Conservation (phyloP, 2,888 invertebrate species). For the Agonopterix heracliana region DNA sequence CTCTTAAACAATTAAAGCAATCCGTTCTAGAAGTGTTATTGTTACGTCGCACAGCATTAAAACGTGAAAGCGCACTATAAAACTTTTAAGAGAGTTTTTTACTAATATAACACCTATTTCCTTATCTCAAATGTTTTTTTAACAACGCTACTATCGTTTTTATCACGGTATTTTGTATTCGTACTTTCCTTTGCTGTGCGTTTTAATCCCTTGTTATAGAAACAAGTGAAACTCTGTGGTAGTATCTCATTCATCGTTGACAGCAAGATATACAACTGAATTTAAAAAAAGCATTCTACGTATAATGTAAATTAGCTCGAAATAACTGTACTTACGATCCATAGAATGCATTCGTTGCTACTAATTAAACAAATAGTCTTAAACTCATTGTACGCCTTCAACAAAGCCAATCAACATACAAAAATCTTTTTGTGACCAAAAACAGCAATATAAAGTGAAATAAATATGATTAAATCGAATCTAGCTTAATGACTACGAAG, state of each 20-base stretch:
- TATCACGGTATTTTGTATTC: constrained; percentile 1
- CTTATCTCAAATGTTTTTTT: constrained; percentile 5
- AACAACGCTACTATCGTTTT: no score
- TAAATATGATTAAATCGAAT: constrained; percentile 57
- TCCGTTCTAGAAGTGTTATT: constrained; percentile 22
- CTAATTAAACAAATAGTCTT: constrained; percentile 2
- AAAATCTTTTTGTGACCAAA: constrained; percentile 48
- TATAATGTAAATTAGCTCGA: constrained; percentile 2
- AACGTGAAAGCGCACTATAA: constrained; percentile 28
- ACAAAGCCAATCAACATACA: constrained; percentile 15
- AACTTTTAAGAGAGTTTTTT: constrained; percentile 9
- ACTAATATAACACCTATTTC: constrained; percentile 55
- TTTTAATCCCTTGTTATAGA: neutral
- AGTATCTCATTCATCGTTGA: constrained; percentile 24
- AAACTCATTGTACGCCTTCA: constrained; percentile 9
- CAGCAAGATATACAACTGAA: neutral
- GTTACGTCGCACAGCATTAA: constrained; percentile 36
- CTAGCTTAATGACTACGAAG: constrained; percentile 70
- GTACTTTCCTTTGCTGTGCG: neutral
- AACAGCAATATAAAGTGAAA: constrained; percentile 42
- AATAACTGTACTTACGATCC: constrained; percentile 5
- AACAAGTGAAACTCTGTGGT: constrained; percentile 26
- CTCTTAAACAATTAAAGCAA: neutral
- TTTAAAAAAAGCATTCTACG: constrained; percentile 4
- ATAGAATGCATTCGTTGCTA: constrained; percentile 9